Base-by-base conservation (phyloP, 2,888 invertebrate genomes). In the Lycocerus yunnanus region DNA sequence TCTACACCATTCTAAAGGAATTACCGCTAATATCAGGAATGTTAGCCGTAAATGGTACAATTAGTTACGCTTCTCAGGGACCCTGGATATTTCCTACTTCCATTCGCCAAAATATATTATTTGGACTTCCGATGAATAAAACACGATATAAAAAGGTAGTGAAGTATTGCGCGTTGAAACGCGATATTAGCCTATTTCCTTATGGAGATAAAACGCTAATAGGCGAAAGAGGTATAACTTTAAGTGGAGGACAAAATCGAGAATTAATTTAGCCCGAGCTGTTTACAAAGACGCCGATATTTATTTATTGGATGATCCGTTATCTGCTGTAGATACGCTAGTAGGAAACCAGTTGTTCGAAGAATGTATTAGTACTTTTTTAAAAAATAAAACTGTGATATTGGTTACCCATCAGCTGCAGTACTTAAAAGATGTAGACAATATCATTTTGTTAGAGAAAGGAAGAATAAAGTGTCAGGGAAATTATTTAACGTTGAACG, bases 391-490 rank as follows among this genome's bases (percentile, higher is more conserved):
- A 84, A 93, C 94, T 9, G 91, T 93, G 0, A 89, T 96, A 66
- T 87, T 96, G 71, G 93, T 95, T 3, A 96, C 96, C 0, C 95
- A 97, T 88, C 96, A 96, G 84, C 86, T 95, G 69, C 96, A 96
- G 84, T 95, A 93, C 80, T 87, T 94, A 9, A 91, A 91, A 80
- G 88, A 90, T 58, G 86, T 88, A 15, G 85, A 88, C 68, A 84
- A 89, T 88, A 90, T 90, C 65, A 84, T 92, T 18, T 85, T 92
- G 67, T 81, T 90, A 61, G 89, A 89, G 82, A 89, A 88, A 80
- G 90, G 90, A 1, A 74, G 87, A 0, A 88, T 90, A 81, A 89
- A 88, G 0, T 89, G 91, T 0, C 90, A 91, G 5, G 92, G 92
- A 68, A 90, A 85, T 1, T 88, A 86, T 73, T 73, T 92, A n/a